phyloP scores from a whole-genome alignment of 2,113 vertebrate genomes.

The Sinocyclocheilus grahami region DNA sequence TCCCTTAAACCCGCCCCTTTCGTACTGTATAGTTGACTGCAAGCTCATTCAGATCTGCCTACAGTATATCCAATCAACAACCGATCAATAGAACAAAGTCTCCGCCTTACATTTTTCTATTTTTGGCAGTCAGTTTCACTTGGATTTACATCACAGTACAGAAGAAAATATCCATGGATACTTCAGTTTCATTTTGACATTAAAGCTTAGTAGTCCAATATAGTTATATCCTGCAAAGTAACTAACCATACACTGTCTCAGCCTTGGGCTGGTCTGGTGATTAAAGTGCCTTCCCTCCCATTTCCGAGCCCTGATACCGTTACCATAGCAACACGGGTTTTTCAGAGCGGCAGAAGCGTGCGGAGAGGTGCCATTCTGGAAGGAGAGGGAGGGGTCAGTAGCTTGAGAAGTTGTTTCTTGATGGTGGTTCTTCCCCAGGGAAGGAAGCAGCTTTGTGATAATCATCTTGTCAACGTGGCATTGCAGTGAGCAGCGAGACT shows the following conservation, averaged over 20 bases:
- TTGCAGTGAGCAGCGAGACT: slow-evolving; percentile 33
- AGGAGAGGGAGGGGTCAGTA: background rate
- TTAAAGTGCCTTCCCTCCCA: slow-evolving; percentile 12
- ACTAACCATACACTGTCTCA: background rate
- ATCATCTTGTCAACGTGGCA: slow-evolving; percentile 49
- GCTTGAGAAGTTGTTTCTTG: slow-evolving; percentile 23
- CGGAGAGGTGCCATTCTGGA: slow-evolving; percentile 3
- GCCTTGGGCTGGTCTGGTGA: slow-evolving; percentile 6
- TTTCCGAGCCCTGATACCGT: slow-evolving; percentile 38
- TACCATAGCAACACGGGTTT: slow-evolving; percentile 41
- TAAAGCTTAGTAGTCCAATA: background rate
- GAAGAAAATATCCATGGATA: no score
- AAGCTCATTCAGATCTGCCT: no score
- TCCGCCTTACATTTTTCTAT: no score
- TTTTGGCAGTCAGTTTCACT: no score
- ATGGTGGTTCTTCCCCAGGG: background rate
- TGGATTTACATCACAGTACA: no score
- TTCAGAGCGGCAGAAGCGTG: background rate
- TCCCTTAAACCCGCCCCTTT: no score
- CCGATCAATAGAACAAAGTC: no score
- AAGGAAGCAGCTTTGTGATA: slow-evolving; percentile 54
- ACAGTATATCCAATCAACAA: no score
- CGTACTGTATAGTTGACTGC: no score
- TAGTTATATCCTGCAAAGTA: background rate
- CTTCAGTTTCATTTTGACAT: no score